Conservation (phyloP, 2,888 invertebrate genomes). For the Spilarctia lutea region DNA sequence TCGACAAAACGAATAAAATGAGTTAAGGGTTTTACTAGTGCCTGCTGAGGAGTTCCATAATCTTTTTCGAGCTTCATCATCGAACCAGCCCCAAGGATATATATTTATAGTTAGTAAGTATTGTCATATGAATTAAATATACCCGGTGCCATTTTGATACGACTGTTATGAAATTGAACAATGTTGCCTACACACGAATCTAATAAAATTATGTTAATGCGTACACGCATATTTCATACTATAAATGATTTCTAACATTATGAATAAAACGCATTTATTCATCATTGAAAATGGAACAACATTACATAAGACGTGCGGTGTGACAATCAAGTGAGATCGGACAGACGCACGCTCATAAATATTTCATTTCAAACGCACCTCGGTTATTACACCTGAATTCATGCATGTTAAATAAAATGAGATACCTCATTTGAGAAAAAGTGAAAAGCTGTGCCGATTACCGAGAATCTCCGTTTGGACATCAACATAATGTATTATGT, state of each 20-base stretch:
- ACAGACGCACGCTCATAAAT: slow-evolving; percentile 66
- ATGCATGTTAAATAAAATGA: slow-evolving; percentile 65
- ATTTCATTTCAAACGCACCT: slow-evolving; percentile 65
- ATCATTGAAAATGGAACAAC: slow-evolving; percentile 35
- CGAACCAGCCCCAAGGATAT: no score
- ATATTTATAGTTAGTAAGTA: no score
- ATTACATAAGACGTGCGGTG: slow-evolving; percentile 49
- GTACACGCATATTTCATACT: slow-evolving; percentile 28
- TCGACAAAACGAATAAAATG: no score
- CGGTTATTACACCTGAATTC: slow-evolving; percentile 81
- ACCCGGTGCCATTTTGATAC: no score
- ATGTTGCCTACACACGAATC: neutral
- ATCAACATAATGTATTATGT: slow-evolving; percentile 20
- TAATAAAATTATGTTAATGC: neutral
- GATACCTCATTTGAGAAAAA: slow-evolving; percentile 60
- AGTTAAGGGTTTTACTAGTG: no score
- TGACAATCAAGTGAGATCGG: slow-evolving; percentile 67
- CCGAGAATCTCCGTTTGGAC: slow-evolving; percentile 15
- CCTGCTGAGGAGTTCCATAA: neutral
- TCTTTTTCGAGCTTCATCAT: neutral
- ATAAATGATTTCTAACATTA: slow-evolving; percentile 21
- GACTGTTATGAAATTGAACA: no score
- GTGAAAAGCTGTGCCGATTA: slow-evolving; percentile 58
- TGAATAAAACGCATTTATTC: slow-evolving; percentile 26
- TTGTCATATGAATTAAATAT: no score